phyloP scores from a whole-genome alignment of 1,140 invertebrate genomes.

The Choristoneura fumiferana region DNA sequence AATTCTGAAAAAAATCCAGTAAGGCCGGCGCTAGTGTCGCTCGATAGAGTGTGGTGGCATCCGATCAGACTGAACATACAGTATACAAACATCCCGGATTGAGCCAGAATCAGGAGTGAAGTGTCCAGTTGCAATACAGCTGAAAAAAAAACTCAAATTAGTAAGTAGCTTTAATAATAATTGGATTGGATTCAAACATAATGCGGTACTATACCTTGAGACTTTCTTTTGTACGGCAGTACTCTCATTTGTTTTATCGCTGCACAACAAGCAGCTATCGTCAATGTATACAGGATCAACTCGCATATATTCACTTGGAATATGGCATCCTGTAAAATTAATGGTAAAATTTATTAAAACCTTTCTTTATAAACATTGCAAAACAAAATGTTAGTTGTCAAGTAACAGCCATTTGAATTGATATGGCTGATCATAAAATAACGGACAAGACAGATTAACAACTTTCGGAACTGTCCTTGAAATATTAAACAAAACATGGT shows the following conservation, averaged over 20 bases:
- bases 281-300: conserved; percentile 83
- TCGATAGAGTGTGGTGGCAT: conserved; percentile 84
- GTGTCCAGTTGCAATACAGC: conserved; percentile 88
- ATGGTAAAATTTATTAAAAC: too few relatives aligned
- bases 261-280: conserved; percentile 75
- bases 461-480: too few relatives aligned
- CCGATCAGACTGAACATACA: conserved; percentile 92
- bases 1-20: conserved; percentile 81
- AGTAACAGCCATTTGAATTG: too few relatives aligned
- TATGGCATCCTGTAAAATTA: conserved; percentile 79
- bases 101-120: conserved; percentile 90
- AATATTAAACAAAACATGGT: conserved; percentile 30
- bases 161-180: too few relatives aligned
- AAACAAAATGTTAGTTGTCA: too few relatives aligned
- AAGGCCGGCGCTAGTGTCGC: conserved; percentile 73
- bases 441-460: too few relatives aligned
- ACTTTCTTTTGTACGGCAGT: conserved; percentile 80
- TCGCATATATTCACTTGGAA: conserved; percentile 89
- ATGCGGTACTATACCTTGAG: conserved; percentile 55
- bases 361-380: too few relatives aligned
- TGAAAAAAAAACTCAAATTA: conserved; percentile 26
- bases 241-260: conserved; percentile 83
- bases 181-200: too few relatives aligned
- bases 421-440: too few relatives aligned
- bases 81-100: conserved; percentile 93